A percentile compares a stretch with the other conserved stretches of the same genome.
phyloP scores from a whole-genome alignment of 2,797 vertebrate species.

The Melanotaenia trifasciata region DNA sequence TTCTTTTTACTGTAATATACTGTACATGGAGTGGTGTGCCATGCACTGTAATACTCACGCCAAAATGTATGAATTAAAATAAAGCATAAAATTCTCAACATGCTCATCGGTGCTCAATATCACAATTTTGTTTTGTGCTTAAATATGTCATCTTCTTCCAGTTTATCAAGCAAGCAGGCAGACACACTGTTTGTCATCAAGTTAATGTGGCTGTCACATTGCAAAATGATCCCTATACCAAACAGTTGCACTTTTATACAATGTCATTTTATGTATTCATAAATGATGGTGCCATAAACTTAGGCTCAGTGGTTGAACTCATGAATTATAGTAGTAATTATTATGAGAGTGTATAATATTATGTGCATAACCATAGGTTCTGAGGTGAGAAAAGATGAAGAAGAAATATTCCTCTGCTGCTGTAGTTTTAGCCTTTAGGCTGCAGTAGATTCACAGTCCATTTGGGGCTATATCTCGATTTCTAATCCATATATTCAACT shows the following conservation, averaged over 20 bases:
- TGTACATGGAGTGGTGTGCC: no score
- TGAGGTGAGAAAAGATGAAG: conserved; percentile 55
- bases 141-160: conserved; percentile 54
- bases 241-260: conserved; percentile 78
- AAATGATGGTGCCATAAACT: conserved; percentile 77
- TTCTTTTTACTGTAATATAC: no score
- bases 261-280: conserved; percentile 75
- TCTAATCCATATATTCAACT: conserved; percentile 80
- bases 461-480: conserved; percentile 74
- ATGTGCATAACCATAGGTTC: conserved; percentile 72
- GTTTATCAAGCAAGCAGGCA: conserved; percentile 56
- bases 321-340: conserved; percentile 79
- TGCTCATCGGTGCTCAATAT: conserved; percentile 34
- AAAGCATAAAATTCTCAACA: background rate
- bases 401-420: conserved; percentile 40
- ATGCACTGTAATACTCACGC: no score
- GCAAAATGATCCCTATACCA: conserved; percentile 70
- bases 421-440: conserved; percentile 48
- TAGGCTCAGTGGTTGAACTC: conserved; percentile 74
- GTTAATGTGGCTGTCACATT: conserved; percentile 65
- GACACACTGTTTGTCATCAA: conserved; percentile 73
- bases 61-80: background rate
- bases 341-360: conserved; percentile 74
- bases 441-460: conserved; percentile 66
- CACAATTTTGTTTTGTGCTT: conserved; percentile 12